phyloP scores from a whole-genome alignment of 1,140 invertebrate genomes.

The Ceratina australensis region DNA sequence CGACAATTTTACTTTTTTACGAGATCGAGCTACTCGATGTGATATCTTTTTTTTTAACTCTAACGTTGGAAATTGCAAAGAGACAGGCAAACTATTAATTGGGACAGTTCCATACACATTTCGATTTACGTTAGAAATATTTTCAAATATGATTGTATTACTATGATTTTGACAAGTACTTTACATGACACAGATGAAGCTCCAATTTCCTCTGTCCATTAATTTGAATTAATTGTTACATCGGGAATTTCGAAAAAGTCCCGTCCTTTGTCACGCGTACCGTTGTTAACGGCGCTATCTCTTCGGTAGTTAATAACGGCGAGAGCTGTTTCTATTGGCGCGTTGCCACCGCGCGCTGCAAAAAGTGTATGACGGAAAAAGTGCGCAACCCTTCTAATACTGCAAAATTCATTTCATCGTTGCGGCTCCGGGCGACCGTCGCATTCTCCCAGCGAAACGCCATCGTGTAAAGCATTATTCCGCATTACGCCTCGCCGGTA shows the following conservation, averaged over 20 bases:
- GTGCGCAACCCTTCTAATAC: slow-evolving; percentile 38
- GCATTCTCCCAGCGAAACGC: slow-evolving; percentile 20
- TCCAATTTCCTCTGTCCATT: no score
- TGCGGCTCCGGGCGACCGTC: slow-evolving; percentile 17
- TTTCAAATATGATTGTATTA: no score
- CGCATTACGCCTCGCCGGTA: slow-evolving; percentile 50
- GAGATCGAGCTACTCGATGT: no score
- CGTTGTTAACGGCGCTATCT: slow-evolving; percentile 35
- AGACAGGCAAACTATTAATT: no score
- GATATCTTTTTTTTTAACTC: no score
- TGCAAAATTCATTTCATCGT: slow-evolving; percentile 58
- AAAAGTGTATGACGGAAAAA: slow-evolving; percentile 55
- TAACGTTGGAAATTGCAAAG: no score
- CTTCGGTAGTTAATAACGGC: slow-evolving; percentile 26
- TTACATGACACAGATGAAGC: no score
- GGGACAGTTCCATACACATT: no score
- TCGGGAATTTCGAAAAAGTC: not conserved
- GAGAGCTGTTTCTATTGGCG: slow-evolving; percentile 45
- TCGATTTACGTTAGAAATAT: no score
- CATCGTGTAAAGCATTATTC: slow-evolving; percentile 62
- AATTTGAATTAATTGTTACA: no score
- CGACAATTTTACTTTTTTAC: no score
- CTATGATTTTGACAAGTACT: no score
- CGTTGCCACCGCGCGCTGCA: slow-evolving; percentile 28
- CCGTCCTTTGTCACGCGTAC: not conserved